A percentile compares a stretch with the other conserved stretches of the same genome.
These are phyloP conservation scores for Bubo blakistoni DNA, from an alignment of 2,113 vertebrate species.

Conservation along the genomic window DNA sequence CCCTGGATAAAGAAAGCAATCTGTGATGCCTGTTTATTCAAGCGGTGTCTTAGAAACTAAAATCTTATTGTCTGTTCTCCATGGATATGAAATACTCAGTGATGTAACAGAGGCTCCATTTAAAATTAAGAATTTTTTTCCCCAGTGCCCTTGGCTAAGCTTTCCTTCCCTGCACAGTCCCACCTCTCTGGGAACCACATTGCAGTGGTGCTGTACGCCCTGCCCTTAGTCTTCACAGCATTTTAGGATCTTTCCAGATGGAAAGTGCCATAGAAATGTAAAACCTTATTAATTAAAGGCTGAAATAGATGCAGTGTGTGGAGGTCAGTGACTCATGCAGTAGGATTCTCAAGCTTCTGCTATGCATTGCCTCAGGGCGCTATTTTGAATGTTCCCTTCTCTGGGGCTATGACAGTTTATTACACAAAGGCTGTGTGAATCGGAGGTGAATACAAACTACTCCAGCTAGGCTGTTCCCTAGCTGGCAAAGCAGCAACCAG, in stretches of 20 bases:
- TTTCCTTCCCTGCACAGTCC: background rate
- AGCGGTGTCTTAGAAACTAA: background rate
- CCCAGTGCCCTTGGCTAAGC: background rate
- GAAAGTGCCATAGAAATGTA: conserved; percentile 39
- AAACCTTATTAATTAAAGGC: conserved; percentile 56
- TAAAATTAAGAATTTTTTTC: background rate
- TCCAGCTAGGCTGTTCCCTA: background rate
- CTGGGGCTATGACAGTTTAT: conserved; percentile 37
- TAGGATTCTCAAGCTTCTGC: conserved; percentile 42
- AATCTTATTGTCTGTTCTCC: background rate
- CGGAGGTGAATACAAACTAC: conserved; percentile 42
- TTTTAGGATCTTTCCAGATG: conserved; percentile 29
- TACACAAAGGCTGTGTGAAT: conserved; percentile 26
- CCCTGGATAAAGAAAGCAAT: background rate
- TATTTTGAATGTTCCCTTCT: conserved; percentile 52
- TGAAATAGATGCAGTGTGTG: conserved; percentile 13
- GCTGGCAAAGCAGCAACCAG: background rate
- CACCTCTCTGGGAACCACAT: background rate
- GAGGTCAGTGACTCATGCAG: conserved; percentile 62
- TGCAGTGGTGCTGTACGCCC: background rate
- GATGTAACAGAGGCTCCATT: background rate
- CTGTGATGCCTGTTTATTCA: background rate
- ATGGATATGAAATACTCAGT: background rate
- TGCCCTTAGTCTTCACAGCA: background rate
- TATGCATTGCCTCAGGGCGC: background rate